A percentile compares a stretch with the other conserved stretches of the same genome.
Evolutionary conservation across 2,113 vertebrate species (phyloP).

Genomic region (Vulpes ferrilata): DNA sequence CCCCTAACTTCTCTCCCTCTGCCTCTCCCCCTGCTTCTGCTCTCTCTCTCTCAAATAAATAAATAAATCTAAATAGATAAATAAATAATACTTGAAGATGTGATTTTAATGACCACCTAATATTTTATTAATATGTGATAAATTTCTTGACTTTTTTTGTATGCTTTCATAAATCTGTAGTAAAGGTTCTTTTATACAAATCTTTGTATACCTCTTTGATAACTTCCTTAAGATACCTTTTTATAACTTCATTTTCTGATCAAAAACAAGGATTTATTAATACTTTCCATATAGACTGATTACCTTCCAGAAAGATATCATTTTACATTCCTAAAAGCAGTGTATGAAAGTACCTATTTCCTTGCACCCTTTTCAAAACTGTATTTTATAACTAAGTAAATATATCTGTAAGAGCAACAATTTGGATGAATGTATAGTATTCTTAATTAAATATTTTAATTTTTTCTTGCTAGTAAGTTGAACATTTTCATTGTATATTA

Average conservation of each 20-base stretch:
- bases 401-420: background rate
- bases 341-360: constrained; percentile 7
- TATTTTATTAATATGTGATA: constrained; percentile 27
- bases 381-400: background rate
- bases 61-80: background rate
- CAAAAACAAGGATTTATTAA: constrained; percentile 8
- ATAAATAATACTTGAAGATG: constrained; percentile 42
- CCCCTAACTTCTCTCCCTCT: background rate
- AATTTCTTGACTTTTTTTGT: constrained; percentile 24
- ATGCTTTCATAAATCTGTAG: constrained; percentile 5
- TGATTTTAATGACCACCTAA: background rate
- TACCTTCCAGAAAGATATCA: constrained; percentile 37
- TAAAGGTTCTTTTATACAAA: constrained; percentile 6
- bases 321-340: background rate
- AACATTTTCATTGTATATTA: constrained; percentile 47
- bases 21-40: background rate
- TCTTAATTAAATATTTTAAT: constrained; percentile 15
- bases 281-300: background rate
- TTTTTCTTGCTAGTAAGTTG: constrained; percentile 39
- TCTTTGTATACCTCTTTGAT: background rate
- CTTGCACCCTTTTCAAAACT: background rate
- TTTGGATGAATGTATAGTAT: background rate
- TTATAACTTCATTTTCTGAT: background rate
- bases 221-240: constrained; percentile 20
- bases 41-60: background rate